A percentile compares a stretch with the other conserved stretches of the same genome.
These are phyloP conservation scores for Drosophila miranda DNA, from an alignment of 1,140 invertebrate species.

Conservation along the genomic window DNA sequence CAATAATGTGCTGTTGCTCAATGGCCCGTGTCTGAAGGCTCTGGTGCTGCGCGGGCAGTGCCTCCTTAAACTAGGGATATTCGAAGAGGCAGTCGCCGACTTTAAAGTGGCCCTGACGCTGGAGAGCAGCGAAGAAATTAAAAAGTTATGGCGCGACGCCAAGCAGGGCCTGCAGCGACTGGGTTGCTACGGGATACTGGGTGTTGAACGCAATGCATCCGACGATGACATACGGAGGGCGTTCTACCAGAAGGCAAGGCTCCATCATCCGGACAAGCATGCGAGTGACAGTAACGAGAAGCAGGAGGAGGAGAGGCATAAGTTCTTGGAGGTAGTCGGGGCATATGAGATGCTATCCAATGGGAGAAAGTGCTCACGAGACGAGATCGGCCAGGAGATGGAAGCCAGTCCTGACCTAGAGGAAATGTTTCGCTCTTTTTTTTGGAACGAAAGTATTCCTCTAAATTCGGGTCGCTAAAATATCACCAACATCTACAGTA, in stretches of 20 bases:
- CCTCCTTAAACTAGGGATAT: constrained; percentile 91
- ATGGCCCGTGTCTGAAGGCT: constrained; percentile 94
- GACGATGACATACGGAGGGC: constrained; percentile 98
- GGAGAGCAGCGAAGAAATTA: constrained; percentile 91
- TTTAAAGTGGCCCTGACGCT: constrained; percentile 93
- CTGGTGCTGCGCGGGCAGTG: constrained; percentile 92
- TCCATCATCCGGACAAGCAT: constrained; percentile 95
- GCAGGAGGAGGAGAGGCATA: constrained; percentile 94
- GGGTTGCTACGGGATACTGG: constrained; percentile 98
- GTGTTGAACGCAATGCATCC: constrained; percentile 91
- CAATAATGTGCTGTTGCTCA: constrained; percentile 91
- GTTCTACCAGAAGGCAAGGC: constrained; percentile 93
- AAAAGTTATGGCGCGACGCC: constrained; percentile 91
- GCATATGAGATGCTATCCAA: constrained; percentile 97
- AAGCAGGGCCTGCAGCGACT: constrained; percentile 95
- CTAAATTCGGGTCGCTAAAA: too few species aligned
- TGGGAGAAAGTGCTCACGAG: constrained; percentile 93
- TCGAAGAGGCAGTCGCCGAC: constrained; percentile 94
- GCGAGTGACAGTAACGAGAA: constrained; percentile 91
- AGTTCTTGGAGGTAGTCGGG: constrained; percentile 99
- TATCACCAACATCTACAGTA: too few species aligned
- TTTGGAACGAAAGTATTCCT: constrained; percentile 4
- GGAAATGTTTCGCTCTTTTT: constrained; percentile 73
- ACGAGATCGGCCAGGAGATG: constrained; percentile 95
- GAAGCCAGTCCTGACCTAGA: constrained; percentile 83